A percentile compares a stretch with the other conserved stretches of the same genome.
phyloP scores from a whole-genome alignment of 2,113 vertebrate species.

The Onychostoma macrolepis region DNA sequence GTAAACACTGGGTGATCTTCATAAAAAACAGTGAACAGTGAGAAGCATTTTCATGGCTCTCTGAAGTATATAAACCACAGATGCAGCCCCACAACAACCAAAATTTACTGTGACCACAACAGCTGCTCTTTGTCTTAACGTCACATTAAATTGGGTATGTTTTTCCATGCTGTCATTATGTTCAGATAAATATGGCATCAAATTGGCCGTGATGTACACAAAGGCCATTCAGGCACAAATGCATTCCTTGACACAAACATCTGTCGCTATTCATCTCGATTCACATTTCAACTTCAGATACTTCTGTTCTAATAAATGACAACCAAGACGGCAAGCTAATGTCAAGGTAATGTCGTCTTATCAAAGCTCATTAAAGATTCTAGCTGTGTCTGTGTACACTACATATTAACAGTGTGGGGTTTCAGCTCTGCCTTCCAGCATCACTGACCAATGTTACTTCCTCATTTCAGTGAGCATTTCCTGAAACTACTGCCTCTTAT shows the following conservation, averaged over 20 bases:
- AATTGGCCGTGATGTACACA: constrained; percentile 26
- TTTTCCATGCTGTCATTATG: constrained; percentile 48
- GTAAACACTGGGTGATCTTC: neutral
- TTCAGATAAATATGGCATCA: constrained; percentile 21
- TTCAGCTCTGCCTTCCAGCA: neutral
- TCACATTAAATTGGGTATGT: constrained; percentile 33
- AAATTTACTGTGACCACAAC: constrained; percentile 8
- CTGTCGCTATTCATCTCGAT: neutral
- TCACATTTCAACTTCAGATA: neutral
- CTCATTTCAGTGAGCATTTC: constrained; percentile 46
- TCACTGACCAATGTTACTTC: constrained; percentile 33
- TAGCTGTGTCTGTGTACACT: neutral
- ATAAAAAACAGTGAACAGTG: neutral
- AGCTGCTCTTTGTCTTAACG: constrained; percentile 24
- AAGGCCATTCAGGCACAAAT: neutral
- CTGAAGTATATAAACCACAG: constrained; percentile 28
- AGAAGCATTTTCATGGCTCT: neutral
- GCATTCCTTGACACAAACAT: constrained; percentile 10
- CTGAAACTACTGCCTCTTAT: constrained; percentile 40
- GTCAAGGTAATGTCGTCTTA: neutral
- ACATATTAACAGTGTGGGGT: neutral
- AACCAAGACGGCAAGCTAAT: neutral
- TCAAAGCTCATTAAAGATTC: neutral
- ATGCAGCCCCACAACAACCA: constrained; percentile 12
- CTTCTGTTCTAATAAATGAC: neutral